Evolutionary conservation across 2,797 vertebrate species (phyloP).

Genomic region (Steatocranus sp.): DNA sequence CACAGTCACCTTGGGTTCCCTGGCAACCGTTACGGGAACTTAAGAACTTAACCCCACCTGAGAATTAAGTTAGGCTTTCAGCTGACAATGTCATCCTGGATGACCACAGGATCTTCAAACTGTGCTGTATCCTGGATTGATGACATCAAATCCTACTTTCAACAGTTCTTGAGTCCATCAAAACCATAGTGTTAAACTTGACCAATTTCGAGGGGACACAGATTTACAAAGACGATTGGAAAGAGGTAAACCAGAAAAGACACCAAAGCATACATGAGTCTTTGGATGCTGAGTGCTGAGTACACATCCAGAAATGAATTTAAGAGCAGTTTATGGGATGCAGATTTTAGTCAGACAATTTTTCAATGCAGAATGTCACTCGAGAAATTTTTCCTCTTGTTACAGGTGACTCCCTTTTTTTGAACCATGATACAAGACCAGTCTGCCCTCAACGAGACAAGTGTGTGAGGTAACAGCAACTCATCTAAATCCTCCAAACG

Average conservation of each 20-base stretch:
- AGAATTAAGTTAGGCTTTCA: background rate
- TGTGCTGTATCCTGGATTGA: accelerated
- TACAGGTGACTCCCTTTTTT: background rate
- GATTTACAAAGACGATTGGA: background rate
- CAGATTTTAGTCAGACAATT: background rate
- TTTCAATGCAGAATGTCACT: background rate
- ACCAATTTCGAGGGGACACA: background rate
- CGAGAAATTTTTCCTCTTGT: background rate
- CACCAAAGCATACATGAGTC: background rate
- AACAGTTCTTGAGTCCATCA: background rate
- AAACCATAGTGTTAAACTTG: background rate
- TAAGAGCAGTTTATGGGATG: background rate
- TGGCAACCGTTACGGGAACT: background rate
- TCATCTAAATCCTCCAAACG: background rate
- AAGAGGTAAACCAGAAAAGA: background rate
- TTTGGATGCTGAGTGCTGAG: background rate
- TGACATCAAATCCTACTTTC: background rate
- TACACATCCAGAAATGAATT: background rate
- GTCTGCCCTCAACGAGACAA: background rate
- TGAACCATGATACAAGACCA: background rate
- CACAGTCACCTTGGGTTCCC: background rate
- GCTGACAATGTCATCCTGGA: background rate
- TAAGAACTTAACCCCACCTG: background rate
- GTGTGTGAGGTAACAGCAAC: background rate
- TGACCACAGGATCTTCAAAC: background rate